phyloP scores from a whole-genome alignment of 2,113 vertebrate genomes.

The Gasterosteus nipponicus region DNA sequence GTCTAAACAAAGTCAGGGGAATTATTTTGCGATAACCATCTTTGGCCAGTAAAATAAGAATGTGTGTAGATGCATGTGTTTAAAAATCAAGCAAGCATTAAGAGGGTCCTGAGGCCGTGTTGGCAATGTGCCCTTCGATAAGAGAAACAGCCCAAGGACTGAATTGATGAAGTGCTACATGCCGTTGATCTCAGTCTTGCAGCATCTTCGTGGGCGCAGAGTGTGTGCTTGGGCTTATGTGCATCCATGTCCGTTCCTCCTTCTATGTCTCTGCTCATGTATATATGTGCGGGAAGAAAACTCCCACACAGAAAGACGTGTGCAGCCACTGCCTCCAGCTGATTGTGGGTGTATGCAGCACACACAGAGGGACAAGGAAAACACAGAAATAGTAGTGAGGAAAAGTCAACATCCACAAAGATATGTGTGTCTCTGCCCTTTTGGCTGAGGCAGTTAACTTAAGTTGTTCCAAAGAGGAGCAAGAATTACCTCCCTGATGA shows the following conservation, averaged over 20 bases:
- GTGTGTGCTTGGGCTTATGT: conserved; percentile 11
- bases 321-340: conserved; percentile 40
- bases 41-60: not conserved
- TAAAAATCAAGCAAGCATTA: conserved; percentile 19
- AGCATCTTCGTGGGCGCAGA: conserved; percentile 42
- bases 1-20: not conserved
- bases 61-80: not conserved
- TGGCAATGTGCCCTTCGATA: conserved; percentile 41
- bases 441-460: conserved; percentile 36
- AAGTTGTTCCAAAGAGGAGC: conserved; percentile 24
- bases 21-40: not conserved
- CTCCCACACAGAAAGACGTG: conserved; percentile 39
- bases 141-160: conserved; percentile 45
- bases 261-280: conserved; percentile 17
- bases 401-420: conserved; percentile 18
- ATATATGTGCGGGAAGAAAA: conserved; percentile 18
- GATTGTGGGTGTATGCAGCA: conserved; percentile 35
- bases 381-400: conserved; percentile 32
- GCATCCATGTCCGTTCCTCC: conserved; percentile 15
- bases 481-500: conserved; percentile 42
- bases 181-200: conserved; percentile 30
- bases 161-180: conserved; percentile 53
- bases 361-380: not conserved
- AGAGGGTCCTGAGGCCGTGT: conserved; percentile 22
- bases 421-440: conserved; percentile 23